phyloP scores from a whole-genome alignment of 2,888 invertebrate genomes.

The Stegana nigrithorax region DNA sequence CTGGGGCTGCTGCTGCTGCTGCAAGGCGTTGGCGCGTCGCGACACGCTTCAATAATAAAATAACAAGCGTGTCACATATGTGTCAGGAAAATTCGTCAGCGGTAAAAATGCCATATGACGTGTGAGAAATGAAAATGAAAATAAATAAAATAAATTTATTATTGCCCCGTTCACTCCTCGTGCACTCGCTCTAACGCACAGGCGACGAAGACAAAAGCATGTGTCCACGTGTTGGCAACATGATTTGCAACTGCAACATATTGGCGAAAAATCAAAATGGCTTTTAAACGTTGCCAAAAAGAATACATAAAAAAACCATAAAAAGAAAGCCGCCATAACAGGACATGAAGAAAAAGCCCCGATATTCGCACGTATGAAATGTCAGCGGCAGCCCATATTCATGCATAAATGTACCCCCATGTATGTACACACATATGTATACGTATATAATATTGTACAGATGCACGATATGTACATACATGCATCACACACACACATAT shows the following conservation, averaged over 20 bases:
- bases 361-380: background rate
- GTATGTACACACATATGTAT: background rate
- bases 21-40: too few species aligned
- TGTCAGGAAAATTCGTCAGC: too few species aligned
- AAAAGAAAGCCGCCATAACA: background rate
- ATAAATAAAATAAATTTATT: background rate
- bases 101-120: too few species aligned
- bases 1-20: too few species aligned
- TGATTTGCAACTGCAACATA: slow-evolving; percentile 13
- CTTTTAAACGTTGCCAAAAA: background rate
- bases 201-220: background rate
- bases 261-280: background rate
- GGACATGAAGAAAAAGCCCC: background rate
- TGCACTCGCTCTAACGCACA: background rate
- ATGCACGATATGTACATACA: too few species aligned
- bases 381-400: slow-evolving; percentile 2
- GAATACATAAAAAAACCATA: background rate
- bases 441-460: background rate
- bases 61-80: background rate
- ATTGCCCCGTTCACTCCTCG: background rate
- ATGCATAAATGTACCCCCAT: too few species aligned
- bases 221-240: slow-evolving; percentile 6
- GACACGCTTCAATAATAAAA: background rate
- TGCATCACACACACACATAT: too few species aligned
- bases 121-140: too few species aligned